Percentiles rank a stretch among this genome's conserved stretches.
Evolutionary conservation across 2,113 vertebrate genomes (phyloP).

Genomic region (Sciurus niger): DNA sequence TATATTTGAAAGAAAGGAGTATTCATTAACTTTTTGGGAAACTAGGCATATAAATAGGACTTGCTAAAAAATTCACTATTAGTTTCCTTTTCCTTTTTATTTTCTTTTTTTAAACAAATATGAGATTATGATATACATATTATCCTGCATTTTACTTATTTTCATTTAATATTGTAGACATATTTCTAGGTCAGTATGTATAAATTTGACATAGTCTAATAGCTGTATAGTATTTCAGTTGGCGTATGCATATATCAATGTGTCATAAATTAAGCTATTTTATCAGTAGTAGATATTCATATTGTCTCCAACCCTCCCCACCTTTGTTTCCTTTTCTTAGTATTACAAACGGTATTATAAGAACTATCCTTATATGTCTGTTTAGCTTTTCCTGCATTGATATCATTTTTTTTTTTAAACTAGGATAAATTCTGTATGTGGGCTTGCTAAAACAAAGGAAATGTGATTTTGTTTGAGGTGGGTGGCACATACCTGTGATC

Average conservation of each 20-base stretch:
- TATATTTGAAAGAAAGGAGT: slow-evolving; percentile 18
- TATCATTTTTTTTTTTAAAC: not conserved
- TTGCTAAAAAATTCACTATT: slow-evolving; percentile 3
- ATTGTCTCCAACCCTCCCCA: not conserved
- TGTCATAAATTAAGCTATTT: slow-evolving; percentile 3
- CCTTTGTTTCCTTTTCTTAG: not conserved
- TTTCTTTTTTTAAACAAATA: not conserved
- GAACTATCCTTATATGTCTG: not conserved
- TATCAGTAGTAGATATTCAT: not conserved
- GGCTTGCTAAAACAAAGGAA: not conserved
- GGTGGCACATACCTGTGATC: too few species aligned
- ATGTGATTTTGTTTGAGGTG: not conserved
- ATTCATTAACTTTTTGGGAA: slow-evolving; percentile 14
- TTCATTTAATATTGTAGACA: not conserved
- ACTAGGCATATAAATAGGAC: slow-evolving; percentile 31
- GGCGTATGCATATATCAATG: not conserved
- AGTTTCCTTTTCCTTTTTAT: not conserved
- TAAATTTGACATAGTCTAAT: slow-evolving; percentile 53
- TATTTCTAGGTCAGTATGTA: slow-evolving; percentile 26
- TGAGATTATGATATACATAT: not conserved
- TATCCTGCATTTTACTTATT: not conserved
- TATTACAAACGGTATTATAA: not conserved
- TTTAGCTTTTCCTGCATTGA: not conserved
- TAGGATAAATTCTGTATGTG: not conserved
- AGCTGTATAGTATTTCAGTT: slow-evolving; percentile 4